Base-by-base conservation (phyloP, 2,113 vertebrate species). In the Hirundichthys speculiger region DNA sequence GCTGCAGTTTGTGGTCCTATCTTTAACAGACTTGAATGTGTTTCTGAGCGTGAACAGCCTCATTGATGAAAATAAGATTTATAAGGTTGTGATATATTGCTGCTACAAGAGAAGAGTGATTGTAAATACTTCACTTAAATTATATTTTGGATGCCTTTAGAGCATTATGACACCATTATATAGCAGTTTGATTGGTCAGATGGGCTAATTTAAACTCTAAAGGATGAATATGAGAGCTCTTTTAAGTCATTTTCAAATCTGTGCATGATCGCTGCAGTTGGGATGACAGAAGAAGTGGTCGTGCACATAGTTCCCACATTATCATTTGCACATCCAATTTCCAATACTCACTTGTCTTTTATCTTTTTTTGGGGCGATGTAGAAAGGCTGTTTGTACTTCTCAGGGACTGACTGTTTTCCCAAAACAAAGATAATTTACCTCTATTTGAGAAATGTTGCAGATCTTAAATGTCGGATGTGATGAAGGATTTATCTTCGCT, bases 241-340 rank as follows among this genome's bases (percentile, higher is more conserved):
- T 27, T 27, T 27, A 3, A 27, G 6, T 27, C 3, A 6, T 27
- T 4, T 3, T 27, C 6, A 4, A 67, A n/a, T 62, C 18, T 49
- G 47, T 52, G 51, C 43, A 45, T 42, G 39, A 72, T 49, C 56
- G 4, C 47, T 47, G 61, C 48, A 49, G 30, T 53, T 41, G 24
- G 25, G 47, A 76, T 52, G 58, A 54, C 61, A 27, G 30, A 65
- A 65, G 45, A 48, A 80, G 70, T 27, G 49, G 30, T 56, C 54
- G 54, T 56, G 59, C 65, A 56, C 9, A 24, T 52, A 73, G 72
- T 70, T 62, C 56, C 21, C 46, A 48, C 63, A 58, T 42, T 47
- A 59, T 43, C 19, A 51, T 53, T 62, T 61, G 45, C 75, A 73
- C 80, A 48, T 66, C 69, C 46, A 62, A 8, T 72, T 73, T 54